These are phyloP conservation scores for Limosa lapponica DNA, from an alignment of 2,797 vertebrate genomes.

Conservation along the genomic window DNA sequence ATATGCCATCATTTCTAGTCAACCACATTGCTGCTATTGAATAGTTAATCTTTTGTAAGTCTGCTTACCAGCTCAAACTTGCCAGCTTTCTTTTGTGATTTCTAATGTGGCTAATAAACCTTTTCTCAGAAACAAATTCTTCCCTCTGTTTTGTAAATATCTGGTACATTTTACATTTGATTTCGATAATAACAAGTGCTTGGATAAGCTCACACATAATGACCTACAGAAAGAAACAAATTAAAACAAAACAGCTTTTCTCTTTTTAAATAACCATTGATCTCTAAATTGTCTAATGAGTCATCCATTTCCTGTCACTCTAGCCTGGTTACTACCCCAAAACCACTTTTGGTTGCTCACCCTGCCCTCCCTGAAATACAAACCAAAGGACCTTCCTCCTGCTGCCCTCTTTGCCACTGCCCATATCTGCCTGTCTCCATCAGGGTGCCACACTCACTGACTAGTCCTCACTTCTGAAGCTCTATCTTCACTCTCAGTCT, in stretches of 20 bases:
- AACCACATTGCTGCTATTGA: not conserved
- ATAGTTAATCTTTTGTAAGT: not conserved
- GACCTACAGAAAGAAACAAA: rapidly evolving
- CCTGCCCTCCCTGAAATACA: not conserved
- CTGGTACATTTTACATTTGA: not conserved
- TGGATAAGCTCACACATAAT: not conserved
- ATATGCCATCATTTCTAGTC: not conserved
- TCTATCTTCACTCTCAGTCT: not conserved
- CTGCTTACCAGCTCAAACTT: not conserved
- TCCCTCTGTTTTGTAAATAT: not conserved
- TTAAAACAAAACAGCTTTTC: not conserved
- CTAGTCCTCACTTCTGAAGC: not conserved
- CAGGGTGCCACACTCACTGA: rapidly evolving
- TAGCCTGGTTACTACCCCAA: not conserved
- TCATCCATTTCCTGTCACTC: not conserved
- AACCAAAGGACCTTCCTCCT: not conserved
- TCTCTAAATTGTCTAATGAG: not conserved
- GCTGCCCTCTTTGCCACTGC: not conserved
- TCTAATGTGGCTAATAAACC: not conserved
- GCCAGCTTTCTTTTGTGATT: not conserved
- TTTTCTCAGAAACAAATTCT: not conserved
- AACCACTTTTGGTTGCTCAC: not conserved
- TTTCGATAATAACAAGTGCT: not conserved
- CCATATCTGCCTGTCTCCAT: not conserved
- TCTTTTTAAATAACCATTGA: not conserved